Base-by-base conservation (phyloP, 2,797 vertebrate genomes). In the Chiloscyllium punctatum region DNA sequence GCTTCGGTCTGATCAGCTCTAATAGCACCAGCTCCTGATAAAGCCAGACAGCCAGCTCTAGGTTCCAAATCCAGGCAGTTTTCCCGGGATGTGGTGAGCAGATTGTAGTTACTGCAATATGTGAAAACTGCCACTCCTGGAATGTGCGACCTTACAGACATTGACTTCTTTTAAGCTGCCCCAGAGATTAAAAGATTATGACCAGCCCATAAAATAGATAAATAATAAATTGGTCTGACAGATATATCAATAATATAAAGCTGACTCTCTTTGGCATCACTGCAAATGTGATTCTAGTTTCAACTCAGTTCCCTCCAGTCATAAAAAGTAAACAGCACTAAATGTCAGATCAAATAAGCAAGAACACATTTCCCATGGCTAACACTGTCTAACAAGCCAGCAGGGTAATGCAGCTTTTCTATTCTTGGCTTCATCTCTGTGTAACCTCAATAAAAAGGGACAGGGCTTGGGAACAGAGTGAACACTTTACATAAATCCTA, bases 341-440 rank as follows among this genome's bases (percentile, higher is more conserved):
- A 94, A 94, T 30, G 66, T 94, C 92, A 94, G 68, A 94, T 94
- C 92, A 94, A 51, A 94, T 94, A 48, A 94, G 21, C 66, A 94
- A 42, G 15, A 15, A 30, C 66, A 72, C 92, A 30, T 48, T 69
- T 69, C 23, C n/a, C n/a, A 25, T 51, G 66, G 9, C 66, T 42
- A 30, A 72, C 92, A 37, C 92, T 94, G 18, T 71, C 68, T 42
- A 57, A 42, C 62, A 1, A 11, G 91, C n/a, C 42, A 37, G 91
- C 62, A 4, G 66, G 62, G 66, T 5, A 25, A 68, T 71, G 66
- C 66, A 71, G n/a, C n/a, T 48, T 42, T 94, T 94, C 91, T 94
- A 94, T 94, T 94, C n/a, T 66, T 94, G 68, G 91, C 8, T 37
- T 25, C 23, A 42, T 69, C 66, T 69, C n/a, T 71, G 68, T 69